Percentiles rank a stretch among this genome's conserved stretches.
phyloP scores from a whole-genome alignment of 2,797 vertebrate species.

The Pitangus sulphuratus region DNA sequence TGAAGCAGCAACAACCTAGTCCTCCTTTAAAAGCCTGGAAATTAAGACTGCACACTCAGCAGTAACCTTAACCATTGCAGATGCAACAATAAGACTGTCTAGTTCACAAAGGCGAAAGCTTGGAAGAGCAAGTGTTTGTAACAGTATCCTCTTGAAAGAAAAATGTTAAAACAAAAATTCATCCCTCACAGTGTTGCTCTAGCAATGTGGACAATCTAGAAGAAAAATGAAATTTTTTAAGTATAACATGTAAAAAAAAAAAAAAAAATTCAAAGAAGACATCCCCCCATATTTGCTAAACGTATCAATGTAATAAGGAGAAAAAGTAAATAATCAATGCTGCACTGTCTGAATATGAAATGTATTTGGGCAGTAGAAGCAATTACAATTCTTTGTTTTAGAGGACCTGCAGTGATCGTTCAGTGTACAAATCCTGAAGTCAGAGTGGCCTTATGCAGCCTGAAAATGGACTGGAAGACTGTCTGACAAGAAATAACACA shows the following conservation, averaged over 20 bases:
- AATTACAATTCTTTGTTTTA: not conserved
- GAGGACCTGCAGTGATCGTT: not conserved
- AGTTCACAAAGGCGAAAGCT: not conserved
- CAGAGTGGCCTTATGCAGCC: not conserved
- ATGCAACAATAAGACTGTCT: not conserved
- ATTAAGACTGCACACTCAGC: not conserved
- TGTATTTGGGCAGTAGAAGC: not conserved
- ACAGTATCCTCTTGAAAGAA: not conserved
- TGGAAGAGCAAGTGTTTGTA: not conserved
- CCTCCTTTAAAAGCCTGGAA: not conserved
- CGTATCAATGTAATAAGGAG: not conserved
- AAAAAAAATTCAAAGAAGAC: not conserved
- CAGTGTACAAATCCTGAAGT: not conserved
- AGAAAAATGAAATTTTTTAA: not conserved
- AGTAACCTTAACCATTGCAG: not conserved
- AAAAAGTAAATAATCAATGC: not conserved
- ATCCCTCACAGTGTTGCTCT: not conserved
- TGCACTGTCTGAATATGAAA: not conserved
- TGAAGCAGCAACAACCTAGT: not conserved
- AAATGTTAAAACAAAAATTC: not conserved
- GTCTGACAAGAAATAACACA: rapidly evolving
- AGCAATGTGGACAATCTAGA: not conserved
- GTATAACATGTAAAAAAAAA: not conserved
- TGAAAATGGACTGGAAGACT: not conserved
- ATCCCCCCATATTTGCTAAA: not conserved